A percentile compares a stretch with the other conserved stretches of the same genome.
These are phyloP conservation scores for Gymnocypris eckloni DNA, from an alignment of 2,797 vertebrate genomes.

Conservation along the genomic window DNA sequence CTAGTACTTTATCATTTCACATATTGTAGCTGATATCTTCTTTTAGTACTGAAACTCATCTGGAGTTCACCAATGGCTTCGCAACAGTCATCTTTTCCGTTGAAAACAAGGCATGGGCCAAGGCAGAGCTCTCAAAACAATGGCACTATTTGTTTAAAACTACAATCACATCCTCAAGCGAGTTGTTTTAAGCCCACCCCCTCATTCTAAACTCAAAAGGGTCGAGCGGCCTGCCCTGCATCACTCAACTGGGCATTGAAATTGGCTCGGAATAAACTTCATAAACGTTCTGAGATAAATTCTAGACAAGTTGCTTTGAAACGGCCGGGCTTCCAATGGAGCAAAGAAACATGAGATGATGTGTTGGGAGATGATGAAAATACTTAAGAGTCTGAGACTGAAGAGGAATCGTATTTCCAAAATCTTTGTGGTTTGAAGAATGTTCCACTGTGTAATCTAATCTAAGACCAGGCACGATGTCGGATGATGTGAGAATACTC, in stretches of 20 bases:
- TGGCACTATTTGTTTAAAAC: slow-evolving; percentile 69
- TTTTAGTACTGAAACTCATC: background rate
- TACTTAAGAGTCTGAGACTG: background rate
- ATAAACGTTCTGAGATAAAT: background rate
- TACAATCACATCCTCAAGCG: slow-evolving; percentile 63
- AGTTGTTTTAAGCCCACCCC: slow-evolving; percentile 75
- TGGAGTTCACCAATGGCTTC: slow-evolving; percentile 4
- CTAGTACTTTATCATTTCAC: slow-evolving; percentile 46
- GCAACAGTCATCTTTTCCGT: slow-evolving; percentile 65
- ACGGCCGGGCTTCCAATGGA: slow-evolving; percentile 9
- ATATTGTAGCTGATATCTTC: slow-evolving; percentile 26
- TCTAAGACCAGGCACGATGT: background rate
- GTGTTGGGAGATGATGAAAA: slow-evolving; percentile 5
- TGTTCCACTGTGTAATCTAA: background rate
- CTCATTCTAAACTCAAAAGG: slow-evolving; percentile 67
- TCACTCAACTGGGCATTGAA: slow-evolving; percentile 73
- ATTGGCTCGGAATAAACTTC: slow-evolving; percentile 60
- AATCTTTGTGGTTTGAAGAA: slow-evolving; percentile 9
- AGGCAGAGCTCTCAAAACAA: slow-evolving; percentile 69
- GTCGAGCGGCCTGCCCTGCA: slow-evolving; percentile 66
- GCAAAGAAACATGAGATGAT: slow-evolving; percentile 34
- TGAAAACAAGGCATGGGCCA: slow-evolving; percentile 63
- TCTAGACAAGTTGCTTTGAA: slow-evolving; percentile 26
- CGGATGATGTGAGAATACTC: background rate
- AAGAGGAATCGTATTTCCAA: background rate